phyloP scores from a whole-genome alignment of 2,113 vertebrate species.

The Percopsis transmontana region DNA sequence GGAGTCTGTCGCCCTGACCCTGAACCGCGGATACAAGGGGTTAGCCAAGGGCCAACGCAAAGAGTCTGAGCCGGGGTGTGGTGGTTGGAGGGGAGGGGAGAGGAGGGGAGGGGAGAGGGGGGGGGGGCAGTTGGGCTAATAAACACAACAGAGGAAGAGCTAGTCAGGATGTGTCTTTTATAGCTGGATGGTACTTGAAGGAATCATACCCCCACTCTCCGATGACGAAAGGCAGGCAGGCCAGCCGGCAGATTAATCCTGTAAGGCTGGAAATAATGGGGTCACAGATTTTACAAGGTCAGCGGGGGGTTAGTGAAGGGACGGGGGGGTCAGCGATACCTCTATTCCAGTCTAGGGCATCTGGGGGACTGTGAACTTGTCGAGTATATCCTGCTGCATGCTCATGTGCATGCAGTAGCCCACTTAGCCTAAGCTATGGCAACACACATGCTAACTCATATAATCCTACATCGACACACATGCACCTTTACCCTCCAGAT shows the following conservation, averaged over 20 bases:
- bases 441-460: neutral
- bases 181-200: conserved; percentile 76
- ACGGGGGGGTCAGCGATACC: conserved; percentile 47
- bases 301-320: conserved; percentile 48
- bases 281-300: conserved; percentile 70
- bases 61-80: conserved; percentile 60
- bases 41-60: conserved; percentile 74
- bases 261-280: conserved; percentile 71
- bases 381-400: no score
- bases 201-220: conserved; percentile 66
- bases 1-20: conserved; percentile 71
- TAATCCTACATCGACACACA: conserved; percentile 4
- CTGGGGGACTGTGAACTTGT: conserved; percentile 10
- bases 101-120: conserved; percentile 14
- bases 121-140: conserved; percentile 44
- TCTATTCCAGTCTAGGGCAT: conserved; percentile 19
- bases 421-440: neutral
- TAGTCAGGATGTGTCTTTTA: conserved; percentile 79
- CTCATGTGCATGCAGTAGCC: no score
- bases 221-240: conserved; percentile 60
- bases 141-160: conserved; percentile 77
- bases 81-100: conserved; percentile 61
- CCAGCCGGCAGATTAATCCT: conserved; percentile 75
- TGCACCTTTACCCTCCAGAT: conserved; percentile 37
- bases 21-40: conserved; percentile 72